Percentiles rank a stretch among this genome's conserved stretches.
Evolutionary conservation across 2,797 vertebrate genomes (phyloP).

Genomic region (Sarcophilus harrisii): DNA sequence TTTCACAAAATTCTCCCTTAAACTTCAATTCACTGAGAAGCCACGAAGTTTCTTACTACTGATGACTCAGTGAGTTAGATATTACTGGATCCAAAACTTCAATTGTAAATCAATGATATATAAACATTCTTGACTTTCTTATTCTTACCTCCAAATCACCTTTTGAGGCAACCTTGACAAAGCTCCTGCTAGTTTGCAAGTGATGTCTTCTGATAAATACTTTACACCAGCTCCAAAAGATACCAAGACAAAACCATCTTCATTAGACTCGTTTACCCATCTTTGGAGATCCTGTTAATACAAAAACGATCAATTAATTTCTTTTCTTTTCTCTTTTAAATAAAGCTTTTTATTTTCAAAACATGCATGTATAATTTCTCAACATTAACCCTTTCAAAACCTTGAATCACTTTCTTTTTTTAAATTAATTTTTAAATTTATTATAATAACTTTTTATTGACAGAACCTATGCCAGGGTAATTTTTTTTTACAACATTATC

Average conservation of each 20-base stretch:
- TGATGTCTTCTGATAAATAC: constrained; percentile 96
- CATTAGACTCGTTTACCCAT: constrained; percentile 92
- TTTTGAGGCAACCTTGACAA: constrained; percentile 93
- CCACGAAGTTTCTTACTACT: background rate
- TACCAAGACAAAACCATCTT: constrained; percentile 97
- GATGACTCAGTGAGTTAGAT: background rate
- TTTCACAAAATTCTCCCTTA: constrained; percentile 8
- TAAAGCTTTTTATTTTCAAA: no score
- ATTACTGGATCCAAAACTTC: background rate
- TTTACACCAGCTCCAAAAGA: constrained; percentile 99
- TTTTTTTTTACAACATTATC: no score
- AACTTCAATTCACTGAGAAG: constrained; percentile 24
- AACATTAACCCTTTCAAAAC: no score
- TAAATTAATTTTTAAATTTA: no score
- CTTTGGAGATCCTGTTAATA: constrained; percentile 90
- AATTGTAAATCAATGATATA: background rate
- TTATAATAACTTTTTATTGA: no score
- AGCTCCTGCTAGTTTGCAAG: constrained; percentile 94
- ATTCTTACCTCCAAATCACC: constrained; percentile 96
- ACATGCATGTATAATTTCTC: no score
- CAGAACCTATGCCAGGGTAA: no score
- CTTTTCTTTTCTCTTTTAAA: no score
- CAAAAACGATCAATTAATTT: no score
- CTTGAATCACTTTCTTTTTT: no score
- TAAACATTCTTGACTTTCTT: accelerated